Evolutionary conservation across 1,140 invertebrate species (phyloP).

Genomic region (Venustaconcha ellipsiformis): DNA sequence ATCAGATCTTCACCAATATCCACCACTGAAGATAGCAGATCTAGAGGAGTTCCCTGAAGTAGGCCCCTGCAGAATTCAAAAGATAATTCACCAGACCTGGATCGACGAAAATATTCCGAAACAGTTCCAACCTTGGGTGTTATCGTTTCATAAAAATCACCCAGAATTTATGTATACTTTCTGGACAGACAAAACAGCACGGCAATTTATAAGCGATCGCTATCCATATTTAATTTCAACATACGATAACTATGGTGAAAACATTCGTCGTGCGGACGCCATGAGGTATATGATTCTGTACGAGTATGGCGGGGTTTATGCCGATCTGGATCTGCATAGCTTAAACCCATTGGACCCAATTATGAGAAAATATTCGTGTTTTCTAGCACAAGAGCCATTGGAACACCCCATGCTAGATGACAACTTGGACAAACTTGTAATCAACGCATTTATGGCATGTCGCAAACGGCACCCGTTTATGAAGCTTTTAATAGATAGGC

Average conservation of each 20-base stretch:
- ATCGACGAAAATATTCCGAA: slow-evolving; percentile 43
- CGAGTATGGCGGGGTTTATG: slow-evolving; percentile 60
- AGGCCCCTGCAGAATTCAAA: slow-evolving; percentile 41
- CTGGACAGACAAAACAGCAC: slow-evolving; percentile 56
- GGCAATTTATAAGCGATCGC: slow-evolving; percentile 42
- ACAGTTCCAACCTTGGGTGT: slow-evolving; percentile 42
- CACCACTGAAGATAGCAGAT: slow-evolving; percentile 20
- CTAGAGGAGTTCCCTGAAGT: slow-evolving; percentile 34
- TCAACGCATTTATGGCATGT: slow-evolving; percentile 60
- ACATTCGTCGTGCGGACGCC: slow-evolving; percentile 56
- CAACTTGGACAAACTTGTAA: slow-evolving; percentile 50
- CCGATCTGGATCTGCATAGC: slow-evolving; percentile 59
- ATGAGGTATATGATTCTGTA: slow-evolving; percentile 56
- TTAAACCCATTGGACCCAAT: slow-evolving; percentile 46
- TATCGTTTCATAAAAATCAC: slow-evolving; percentile 47
- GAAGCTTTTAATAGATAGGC: slow-evolving; percentile 42
- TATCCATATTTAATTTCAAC: slow-evolving; percentile 46
- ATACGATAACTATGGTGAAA: slow-evolving; percentile 49
- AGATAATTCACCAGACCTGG: slow-evolving; percentile 63
- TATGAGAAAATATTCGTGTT: slow-evolving; percentile 46
- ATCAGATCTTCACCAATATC: slow-evolving; percentile 7
- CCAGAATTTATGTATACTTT: slow-evolving; percentile 61
- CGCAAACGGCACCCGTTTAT: slow-evolving; percentile 51
- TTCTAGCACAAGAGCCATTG: slow-evolving; percentile 56
- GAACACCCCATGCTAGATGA: slow-evolving; percentile 54